Evolutionary conservation across 2,888 invertebrate genomes (phyloP).

Genomic region (Athrips mouffetella): DNA sequence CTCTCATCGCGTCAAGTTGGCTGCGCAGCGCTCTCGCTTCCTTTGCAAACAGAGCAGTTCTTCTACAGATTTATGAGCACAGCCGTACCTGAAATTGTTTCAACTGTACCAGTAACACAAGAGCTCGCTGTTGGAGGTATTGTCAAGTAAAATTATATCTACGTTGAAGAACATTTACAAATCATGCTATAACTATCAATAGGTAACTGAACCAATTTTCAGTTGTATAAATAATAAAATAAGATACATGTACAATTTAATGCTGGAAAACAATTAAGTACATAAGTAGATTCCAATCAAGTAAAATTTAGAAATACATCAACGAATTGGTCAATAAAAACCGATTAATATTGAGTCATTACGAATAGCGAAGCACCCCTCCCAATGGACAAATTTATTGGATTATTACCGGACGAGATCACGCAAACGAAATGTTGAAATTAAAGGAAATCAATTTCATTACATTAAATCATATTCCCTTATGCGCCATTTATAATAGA

Average conservation of each 20-base stretch:
- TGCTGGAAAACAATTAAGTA: too few relatives aligned
- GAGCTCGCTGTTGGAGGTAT: conserved; percentile 3
- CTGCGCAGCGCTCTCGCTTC: conserved; percentile 1
- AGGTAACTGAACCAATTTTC: too few relatives aligned
- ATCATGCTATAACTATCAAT: too few relatives aligned
- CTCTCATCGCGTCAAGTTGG: conserved; percentile 30
- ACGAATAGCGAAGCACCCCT: conserved; percentile 43
- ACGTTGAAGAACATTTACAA: too few relatives aligned
- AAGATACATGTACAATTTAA: too few relatives aligned
- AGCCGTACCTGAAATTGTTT: not conserved
- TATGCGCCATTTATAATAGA: conserved; percentile 36
- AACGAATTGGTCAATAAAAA: conserved; percentile 49
- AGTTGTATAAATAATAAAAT: too few relatives aligned
- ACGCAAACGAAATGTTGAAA: conserved; percentile 77
- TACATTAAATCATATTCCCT: conserved; percentile 69
- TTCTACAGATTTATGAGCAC: conserved; percentile 8
- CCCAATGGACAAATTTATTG: conserved; percentile 72
- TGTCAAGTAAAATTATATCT: too few relatives aligned
- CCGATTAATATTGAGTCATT: conserved; percentile 64
- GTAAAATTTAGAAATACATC: conserved; percentile 24
- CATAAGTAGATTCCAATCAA: conserved; percentile 5
- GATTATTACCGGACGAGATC: conserved; percentile 72
- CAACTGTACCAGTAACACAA: conserved; percentile 7
- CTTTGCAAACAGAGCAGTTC: conserved; percentile 2
- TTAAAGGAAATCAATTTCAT: conserved; percentile 69